Base-by-base conservation (phyloP, 2,888 invertebrate genomes). In the Tridacna crocea region DNA sequence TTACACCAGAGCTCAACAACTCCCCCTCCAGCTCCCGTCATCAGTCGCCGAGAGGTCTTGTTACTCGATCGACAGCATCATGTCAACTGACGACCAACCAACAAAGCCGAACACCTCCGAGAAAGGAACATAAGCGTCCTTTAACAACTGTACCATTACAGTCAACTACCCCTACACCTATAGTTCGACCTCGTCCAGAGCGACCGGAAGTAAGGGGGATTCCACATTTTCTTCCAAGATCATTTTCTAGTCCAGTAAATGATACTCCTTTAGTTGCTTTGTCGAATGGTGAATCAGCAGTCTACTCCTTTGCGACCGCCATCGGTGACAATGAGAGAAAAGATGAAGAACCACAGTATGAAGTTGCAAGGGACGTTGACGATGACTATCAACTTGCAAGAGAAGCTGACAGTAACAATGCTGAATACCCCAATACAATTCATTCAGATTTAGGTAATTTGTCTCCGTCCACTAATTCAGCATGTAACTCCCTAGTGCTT, bases 121-220 rank as follows among this genome's bases (percentile, higher is more conserved):
- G 84, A 15, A 84, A 84, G 58, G 78, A 84, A 60, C 84, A 79
- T 26, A 84, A 84, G 61, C 66, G 84, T n/a, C 84, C 84, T 19
- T 72, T 81, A 58, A 84, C 84, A 4, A 84, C 84, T 12, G 84
- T 84, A n/a, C 84, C 84, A 11, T 77, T 84, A 24, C 81, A 84
- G 66, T 84, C 84, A 8, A 81, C 80, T 11, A 76, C 79, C 17
- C 84, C 84, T 15, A 81, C 84, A 8, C 84, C 84, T 1, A 76
- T 84, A 0, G 81, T 84, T 12, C 79, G 84, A 6, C 84, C 84
- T 0, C 79, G 84, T 15, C 79, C 84, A 17, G 84, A 84, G 58
- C 61, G 84, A 36, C 84, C 84, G 19, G 84, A 81, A 26, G 72
- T 75, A 8, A 72, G 72, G 26, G 77, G 79, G 4, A 81, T 84